Base-by-base conservation (phyloP, 1,140 invertebrate genomes). In the Polypedilum pembai region DNA sequence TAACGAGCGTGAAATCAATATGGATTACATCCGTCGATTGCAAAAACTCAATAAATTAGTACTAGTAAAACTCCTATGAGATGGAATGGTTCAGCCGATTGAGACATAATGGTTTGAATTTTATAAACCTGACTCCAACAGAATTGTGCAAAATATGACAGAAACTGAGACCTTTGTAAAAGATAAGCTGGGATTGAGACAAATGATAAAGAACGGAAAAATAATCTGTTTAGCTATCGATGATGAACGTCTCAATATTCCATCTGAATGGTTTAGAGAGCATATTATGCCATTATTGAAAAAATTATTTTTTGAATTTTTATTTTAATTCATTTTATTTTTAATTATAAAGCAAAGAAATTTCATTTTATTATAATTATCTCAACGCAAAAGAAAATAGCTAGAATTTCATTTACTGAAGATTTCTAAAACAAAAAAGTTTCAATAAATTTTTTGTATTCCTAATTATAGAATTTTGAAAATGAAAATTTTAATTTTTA, bases 51-150 rank as follows among this genome's bases (percentile, higher is more conserved):
- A 92, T 74, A 92, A 94, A 78, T 90, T 99, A 76, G 93, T 99
- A 0, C 82, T 99, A 83, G 92, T 99, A 0, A 94, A 92, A 83
- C 99, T 99, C 82, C 81, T 89, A 0, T 88, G 93, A 75, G 98
- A 99, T 80, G 89, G 90, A 0, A 95, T 98, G 84, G 95, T 99
- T 1, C 86, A 93, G 77, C 98, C 98, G 0, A 86, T 83, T 56
- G 95, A 98, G 80, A 88, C 90, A 8, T 93, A 95, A 82, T 96
- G 94, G 94, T 97, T 97, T 82, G 93, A 92, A 41, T 97, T 92
- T 82, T 97, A 94, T 79, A 87, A 86, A 74, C 88, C 91, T 7
- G 92, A 92, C 0, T 93, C 93, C 81, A 86, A 85, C 7, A 81
- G 84, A 24, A 80, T 86, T 65, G 83, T 90, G 56, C 78, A 88